Evolutionary conservation across 2,888 invertebrate species (phyloP), one percentile per base, ranked within the genome.

Genomic region (Phortica magna): DNA sequence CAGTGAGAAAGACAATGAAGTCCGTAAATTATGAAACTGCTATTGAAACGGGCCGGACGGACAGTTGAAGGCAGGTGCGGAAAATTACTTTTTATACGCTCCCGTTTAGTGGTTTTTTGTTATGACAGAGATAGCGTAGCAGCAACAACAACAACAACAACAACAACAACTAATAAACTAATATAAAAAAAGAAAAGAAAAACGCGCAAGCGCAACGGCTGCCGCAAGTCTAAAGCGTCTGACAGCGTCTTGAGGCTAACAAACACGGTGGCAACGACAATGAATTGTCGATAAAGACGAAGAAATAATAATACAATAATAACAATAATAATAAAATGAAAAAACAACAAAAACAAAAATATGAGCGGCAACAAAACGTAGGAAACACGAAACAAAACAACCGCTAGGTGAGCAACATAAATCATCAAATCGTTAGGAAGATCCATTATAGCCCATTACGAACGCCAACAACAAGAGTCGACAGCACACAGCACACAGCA

Each of bases 61-160:
- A 61, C 42, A 68, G 71, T 73, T n/a, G 57, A 74, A 78, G 71
- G 73, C 89, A 89, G 89, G 90, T 89, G 89, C 88, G 89, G 89
- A 90, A 89, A 89, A 89, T 89, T 85, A 84, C 84, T 83, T 89
- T 89, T 89, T 89, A 87, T 88, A 87, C 82, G 87, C 83, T 88
- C 82, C 82, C 83, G 84, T 88, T 89, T 89, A 88, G 88, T 85
- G 88, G 88, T 84, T 89, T 89, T 86, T 89, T 48, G 48, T 61
- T 87, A 87, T 87, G 88, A 88, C 88, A 88, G 85, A 86, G 83
- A 81, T 83, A 83, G 81, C 87, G 80, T 4, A 31, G 31, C 1
- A 31, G 31, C 31, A 31, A 31, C 31, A 31, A 31, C 5, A 31
- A 31, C 31, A 31, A 31, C 31, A 31, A 31, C 31, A 31, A 31